These are phyloP conservation scores for Micropterix aruncella DNA, from an alignment of 2,888 invertebrate species.

Conservation along the genomic window DNA sequence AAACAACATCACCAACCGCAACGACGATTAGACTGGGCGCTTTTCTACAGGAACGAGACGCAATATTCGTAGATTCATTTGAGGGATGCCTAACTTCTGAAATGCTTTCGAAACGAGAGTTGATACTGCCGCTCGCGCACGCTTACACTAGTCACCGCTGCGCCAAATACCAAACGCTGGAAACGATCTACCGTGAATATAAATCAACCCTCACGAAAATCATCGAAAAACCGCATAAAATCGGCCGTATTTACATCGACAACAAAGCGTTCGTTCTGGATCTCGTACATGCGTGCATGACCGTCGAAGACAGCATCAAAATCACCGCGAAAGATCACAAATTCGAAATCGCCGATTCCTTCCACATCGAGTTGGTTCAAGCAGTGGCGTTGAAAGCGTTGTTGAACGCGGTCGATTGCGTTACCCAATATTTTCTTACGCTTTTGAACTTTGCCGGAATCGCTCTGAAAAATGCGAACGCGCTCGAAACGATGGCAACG, in stretches of 20 bases:
- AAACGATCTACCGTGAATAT: conserved; percentile 40
- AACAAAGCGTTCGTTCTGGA: conserved; percentile 42
- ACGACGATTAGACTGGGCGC: conserved; percentile 41
- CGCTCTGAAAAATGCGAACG: conserved; percentile 30
- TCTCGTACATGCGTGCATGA: conserved; percentile 46
- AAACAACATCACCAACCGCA: conserved; percentile 35
- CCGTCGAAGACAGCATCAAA: conserved; percentile 36
- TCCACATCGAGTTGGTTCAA: conserved; percentile 40
- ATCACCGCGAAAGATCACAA: conserved; percentile 45
- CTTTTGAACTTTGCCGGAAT: conserved; percentile 37
- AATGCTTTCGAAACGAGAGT: conserved; percentile 41
- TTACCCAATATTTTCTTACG: conserved; percentile 38
- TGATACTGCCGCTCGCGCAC: conserved; percentile 47
- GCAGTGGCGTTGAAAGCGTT: conserved; percentile 38
- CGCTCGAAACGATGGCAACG: conserved; percentile 15
- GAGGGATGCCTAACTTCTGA: conserved; percentile 30
- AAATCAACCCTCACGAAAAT: conserved; percentile 47
- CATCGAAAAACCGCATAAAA: conserved; percentile 55
- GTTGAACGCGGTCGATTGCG: conserved; percentile 19
- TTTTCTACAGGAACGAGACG: conserved; percentile 40
- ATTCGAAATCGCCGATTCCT: conserved; percentile 43
- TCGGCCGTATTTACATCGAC: conserved; percentile 46
- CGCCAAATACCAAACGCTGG: conserved; percentile 31
- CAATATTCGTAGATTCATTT: conserved; percentile 29
- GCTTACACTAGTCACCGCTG: conserved; percentile 27